Evolutionary conservation across 1,140 invertebrate species (phyloP).

Genomic region (Zophobas atratus): DNA sequence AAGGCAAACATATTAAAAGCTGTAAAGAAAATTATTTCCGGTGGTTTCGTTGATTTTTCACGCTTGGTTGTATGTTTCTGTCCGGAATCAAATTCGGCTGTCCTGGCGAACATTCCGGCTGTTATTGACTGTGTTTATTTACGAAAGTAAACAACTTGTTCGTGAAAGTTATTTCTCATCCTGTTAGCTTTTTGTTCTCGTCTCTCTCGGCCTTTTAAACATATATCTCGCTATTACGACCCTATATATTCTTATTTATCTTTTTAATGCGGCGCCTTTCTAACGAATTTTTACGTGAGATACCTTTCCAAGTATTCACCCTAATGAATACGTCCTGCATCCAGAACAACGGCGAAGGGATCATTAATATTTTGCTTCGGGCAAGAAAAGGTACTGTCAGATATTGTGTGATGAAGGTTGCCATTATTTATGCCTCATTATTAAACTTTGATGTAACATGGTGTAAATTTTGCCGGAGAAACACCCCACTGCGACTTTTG

Average conservation of each 20-base stretch:
- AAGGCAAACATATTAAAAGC: not conserved
- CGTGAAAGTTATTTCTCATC: constrained; percentile 48
- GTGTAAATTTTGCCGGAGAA: constrained; percentile 15
- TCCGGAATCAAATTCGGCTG: constrained; percentile 11
- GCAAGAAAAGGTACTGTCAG: constrained; percentile 49
- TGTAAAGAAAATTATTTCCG: constrained; percentile 14
- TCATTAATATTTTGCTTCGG: constrained; percentile 46
- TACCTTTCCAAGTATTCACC: constrained; percentile 43
- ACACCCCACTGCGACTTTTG: not conserved
- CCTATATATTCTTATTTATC: constrained; percentile 56
- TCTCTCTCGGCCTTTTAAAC: constrained; percentile 51
- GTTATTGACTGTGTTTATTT: constrained; percentile 43
- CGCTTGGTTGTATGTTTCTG: not conserved
- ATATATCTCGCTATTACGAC: constrained; percentile 55
- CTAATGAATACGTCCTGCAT: constrained; percentile 51
- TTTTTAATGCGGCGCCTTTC: constrained; percentile 49
- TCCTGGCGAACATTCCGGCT: constrained; percentile 5
- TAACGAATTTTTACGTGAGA: constrained; percentile 49
- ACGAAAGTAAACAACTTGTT: constrained; percentile 44
- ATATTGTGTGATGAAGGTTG: constrained; percentile 49
- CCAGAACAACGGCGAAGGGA: constrained; percentile 28
- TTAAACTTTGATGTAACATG: constrained; percentile 44
- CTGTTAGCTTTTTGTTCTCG: constrained; percentile 49
- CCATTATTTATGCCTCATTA: constrained; percentile 44
- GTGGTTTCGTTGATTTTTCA: constrained; percentile 16